These are phyloP conservation scores for Pseudochromis fuscus DNA, from an alignment of 2,797 vertebrate genomes.

Conservation along the genomic window DNA sequence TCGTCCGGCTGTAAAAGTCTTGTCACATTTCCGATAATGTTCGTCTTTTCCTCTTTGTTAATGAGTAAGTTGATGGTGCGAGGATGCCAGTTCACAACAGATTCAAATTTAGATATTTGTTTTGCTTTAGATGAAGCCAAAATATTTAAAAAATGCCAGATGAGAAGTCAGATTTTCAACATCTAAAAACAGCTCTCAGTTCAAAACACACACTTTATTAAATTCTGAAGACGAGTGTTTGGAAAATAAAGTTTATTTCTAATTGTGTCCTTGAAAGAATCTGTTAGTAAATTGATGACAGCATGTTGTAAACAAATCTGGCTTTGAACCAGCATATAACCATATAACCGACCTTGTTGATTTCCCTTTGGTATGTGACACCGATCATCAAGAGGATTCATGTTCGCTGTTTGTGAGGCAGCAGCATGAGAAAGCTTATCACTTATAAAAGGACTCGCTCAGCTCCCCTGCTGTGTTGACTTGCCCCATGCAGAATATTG, in stretches of 20 bases:
- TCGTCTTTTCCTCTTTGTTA: constrained; percentile 4
- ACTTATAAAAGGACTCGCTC: constrained; percentile 56
- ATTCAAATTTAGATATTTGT: background rate
- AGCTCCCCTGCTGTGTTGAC: constrained; percentile 28
- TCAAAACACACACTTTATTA: background rate
- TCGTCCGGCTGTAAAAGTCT: constrained; percentile 2
- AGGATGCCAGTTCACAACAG: background rate
- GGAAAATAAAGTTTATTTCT: background rate
- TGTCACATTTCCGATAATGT: constrained; percentile 2
- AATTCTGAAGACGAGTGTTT: background rate
- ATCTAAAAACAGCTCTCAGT: background rate
- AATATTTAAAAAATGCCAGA: too few species aligned
- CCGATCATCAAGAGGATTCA: constrained; percentile 55
- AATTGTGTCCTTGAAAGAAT: background rate
- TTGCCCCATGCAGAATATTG: constrained; percentile 15
- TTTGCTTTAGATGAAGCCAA: too few species aligned
- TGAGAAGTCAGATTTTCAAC: background rate
- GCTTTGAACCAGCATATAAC: constrained; percentile 19
- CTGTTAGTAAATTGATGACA: background rate
- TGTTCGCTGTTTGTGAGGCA: constrained; percentile 47
- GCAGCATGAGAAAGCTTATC: constrained; percentile 43
- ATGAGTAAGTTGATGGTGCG: background rate
- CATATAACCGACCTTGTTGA: background rate
- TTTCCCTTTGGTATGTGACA: constrained; percentile 38
- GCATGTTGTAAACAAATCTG: background rate